Evolutionary conservation across 2,113 vertebrate genomes (phyloP).

Genomic region (Cephalopterus ornatus): DNA sequence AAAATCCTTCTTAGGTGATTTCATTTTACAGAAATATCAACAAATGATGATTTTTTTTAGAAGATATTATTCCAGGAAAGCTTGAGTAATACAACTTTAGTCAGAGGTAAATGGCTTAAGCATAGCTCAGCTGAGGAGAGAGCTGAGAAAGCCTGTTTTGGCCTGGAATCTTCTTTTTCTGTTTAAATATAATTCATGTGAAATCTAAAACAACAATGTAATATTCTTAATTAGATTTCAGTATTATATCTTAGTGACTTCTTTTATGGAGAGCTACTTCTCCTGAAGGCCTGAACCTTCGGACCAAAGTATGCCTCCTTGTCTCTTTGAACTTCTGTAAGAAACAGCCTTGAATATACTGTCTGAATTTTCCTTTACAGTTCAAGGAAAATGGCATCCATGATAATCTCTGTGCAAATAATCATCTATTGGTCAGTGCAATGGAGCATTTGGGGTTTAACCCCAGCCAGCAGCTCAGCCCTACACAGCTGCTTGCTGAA

Average conservation of each 20-base stretch:
- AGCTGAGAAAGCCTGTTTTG: background rate
- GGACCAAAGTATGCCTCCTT: background rate
- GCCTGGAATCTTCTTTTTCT: background rate
- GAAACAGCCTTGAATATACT: background rate
- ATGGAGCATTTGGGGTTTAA: background rate
- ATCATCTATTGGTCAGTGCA: background rate
- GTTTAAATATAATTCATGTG: background rate
- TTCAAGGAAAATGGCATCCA: background rate
- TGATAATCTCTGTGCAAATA: background rate
- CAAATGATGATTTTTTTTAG: background rate
- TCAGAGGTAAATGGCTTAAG: background rate
- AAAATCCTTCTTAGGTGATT: background rate
- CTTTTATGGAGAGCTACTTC: background rate
- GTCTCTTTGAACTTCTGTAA: background rate
- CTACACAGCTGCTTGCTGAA: rapidly evolving
- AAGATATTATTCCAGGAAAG: background rate
- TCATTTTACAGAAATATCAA: background rate
- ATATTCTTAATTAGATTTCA: background rate
- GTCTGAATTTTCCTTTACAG: background rate
- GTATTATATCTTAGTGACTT: background rate
- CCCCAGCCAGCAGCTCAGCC: background rate
- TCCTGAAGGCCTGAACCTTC: background rate
- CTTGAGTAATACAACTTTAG: background rate
- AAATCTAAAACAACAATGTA: background rate
- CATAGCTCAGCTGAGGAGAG: background rate